These are phyloP conservation scores for Drosophila biarmipes DNA, from an alignment of 1,140 invertebrate species.

Conservation along the genomic window DNA sequence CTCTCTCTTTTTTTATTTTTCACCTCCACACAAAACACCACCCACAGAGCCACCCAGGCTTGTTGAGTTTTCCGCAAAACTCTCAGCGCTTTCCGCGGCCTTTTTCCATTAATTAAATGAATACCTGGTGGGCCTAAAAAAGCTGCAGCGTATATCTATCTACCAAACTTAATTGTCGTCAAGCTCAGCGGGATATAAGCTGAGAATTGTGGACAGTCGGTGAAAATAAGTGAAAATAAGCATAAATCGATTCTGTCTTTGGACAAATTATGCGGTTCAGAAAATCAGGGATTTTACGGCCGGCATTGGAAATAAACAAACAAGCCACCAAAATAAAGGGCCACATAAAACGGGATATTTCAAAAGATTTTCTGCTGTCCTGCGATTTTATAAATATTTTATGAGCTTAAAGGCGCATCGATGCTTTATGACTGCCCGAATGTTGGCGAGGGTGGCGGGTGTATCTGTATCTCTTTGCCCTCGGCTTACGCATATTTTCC, in stretches of 20 bases:
- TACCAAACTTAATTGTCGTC: conserved; percentile 24
- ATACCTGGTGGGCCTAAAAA: conserved; percentile 19
- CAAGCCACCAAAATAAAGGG: conserved; percentile 12
- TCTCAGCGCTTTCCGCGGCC: conserved; percentile 18
- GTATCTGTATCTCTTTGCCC: conserved; percentile 18
- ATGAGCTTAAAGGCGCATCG: conserved; percentile 67
- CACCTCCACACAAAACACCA: conserved; percentile 24
- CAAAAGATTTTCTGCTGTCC: conserved; percentile 37
- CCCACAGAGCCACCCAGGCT: conserved; percentile 6
- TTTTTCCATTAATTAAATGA: conserved; percentile 58
- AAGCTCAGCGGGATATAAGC: neutral
- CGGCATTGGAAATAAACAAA: conserved; percentile 55
- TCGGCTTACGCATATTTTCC: conserved; percentile 27
- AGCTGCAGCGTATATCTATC: conserved; percentile 12
- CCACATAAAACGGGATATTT: conserved; percentile 33
- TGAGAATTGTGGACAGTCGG: neutral
- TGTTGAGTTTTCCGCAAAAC: conserved; percentile 28
- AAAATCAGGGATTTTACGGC: conserved; percentile 60
- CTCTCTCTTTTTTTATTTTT: conserved; percentile 13
- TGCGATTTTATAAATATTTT: conserved; percentile 76
- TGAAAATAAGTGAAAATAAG: neutral
- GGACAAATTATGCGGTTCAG: conserved; percentile 1
- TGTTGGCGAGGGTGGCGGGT: neutral
- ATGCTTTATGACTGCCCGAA: conserved; percentile 32
- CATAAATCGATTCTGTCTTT: conserved; percentile 20